phyloP scores from a whole-genome alignment of 2,797 vertebrate species.

The Echeneis naucrates region DNA sequence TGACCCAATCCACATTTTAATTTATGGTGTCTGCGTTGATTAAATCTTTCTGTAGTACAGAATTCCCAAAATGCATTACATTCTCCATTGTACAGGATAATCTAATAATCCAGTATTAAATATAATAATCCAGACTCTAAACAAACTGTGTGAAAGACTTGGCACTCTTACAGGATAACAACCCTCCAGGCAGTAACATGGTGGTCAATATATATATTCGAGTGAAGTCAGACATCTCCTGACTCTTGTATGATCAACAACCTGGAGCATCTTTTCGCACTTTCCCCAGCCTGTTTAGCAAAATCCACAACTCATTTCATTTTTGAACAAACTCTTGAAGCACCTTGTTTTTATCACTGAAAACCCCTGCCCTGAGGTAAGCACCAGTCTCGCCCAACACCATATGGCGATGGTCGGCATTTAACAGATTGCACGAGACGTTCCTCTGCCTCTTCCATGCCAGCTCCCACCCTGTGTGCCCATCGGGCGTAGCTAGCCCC shows the following conservation, averaged over 20 bases:
- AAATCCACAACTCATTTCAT: conserved; percentile 20
- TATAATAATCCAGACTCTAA: neutral
- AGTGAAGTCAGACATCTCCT: conserved; percentile 14
- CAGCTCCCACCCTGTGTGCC: conserved; percentile 22
- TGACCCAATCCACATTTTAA: neutral
- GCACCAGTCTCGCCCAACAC: conserved; percentile 7
- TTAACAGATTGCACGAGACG: conserved; percentile 39
- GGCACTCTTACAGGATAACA: neutral
- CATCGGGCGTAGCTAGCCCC: conserved; percentile 25
- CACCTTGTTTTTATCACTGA: neutral
- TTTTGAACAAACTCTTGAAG: conserved; percentile 15
- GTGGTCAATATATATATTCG: conserved; percentile 24
- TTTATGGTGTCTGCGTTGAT: neutral
- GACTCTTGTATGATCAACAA: neutral
- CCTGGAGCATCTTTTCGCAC: neutral
- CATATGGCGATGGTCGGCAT: conserved; percentile 44
- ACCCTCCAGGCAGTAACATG: neutral
- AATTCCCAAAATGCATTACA: neutral
- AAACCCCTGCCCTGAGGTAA: conserved; percentile 26
- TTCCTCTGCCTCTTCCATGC: conserved; percentile 19
- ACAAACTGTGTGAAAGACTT: conserved; percentile 9
- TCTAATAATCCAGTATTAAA: no score
- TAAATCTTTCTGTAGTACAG: neutral
- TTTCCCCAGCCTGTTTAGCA: neutral
- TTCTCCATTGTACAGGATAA: neutral